These are phyloP conservation scores for Nasonia vitripennis DNA, from an alignment of 1,140 invertebrate species.

Conservation along the genomic window DNA sequence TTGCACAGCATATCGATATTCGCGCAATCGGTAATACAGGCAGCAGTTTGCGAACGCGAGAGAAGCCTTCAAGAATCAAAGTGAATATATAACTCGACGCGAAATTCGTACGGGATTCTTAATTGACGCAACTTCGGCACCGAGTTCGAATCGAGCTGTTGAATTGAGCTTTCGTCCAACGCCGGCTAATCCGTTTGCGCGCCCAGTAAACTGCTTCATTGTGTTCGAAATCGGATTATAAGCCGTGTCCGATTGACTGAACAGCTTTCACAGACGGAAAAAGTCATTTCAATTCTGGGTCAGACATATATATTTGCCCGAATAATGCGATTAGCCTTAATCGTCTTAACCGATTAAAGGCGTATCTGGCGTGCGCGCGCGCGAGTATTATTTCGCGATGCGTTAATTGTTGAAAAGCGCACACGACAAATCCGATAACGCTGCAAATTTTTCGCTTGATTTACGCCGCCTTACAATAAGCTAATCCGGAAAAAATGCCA, in stretches of 20 bases:
- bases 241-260: background rate
- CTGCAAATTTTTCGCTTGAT: too few relatives aligned
- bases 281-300: background rate
- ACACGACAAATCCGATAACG: too few relatives aligned
- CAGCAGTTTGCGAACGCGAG: background rate
- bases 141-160: background rate
- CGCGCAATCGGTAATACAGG: background rate
- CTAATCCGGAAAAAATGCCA: too few relatives aligned
- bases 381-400: too few relatives aligned
- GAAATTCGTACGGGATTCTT: background rate
- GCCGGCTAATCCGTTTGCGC: background rate
- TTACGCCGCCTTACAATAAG: too few relatives aligned
- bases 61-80: too few relatives aligned
- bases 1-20: background rate
- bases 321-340: background rate
- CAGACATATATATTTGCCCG: background rate
- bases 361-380: background rate
- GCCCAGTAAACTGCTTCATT: background rate
- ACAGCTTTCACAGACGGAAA: background rate
- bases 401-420: too few relatives aligned
- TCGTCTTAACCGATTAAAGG: background rate
- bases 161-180: background rate
- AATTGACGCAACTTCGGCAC: background rate
- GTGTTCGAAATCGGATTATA: background rate
- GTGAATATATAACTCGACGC: background rate